Evolutionary conservation across 1,140 invertebrate species (phyloP).

Genomic region (Drosophila funebris): DNA sequence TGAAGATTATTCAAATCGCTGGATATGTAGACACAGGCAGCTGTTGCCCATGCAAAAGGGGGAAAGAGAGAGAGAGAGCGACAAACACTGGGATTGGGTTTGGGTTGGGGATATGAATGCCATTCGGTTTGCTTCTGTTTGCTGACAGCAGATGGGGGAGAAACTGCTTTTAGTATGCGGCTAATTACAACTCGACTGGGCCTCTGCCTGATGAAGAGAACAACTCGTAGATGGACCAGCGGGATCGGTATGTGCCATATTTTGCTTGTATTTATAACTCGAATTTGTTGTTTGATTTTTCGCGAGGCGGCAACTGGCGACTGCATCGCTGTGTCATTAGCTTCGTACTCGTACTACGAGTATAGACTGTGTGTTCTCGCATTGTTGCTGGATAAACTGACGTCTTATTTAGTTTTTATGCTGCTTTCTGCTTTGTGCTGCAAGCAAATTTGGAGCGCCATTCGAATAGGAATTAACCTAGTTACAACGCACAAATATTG

Average conservation of each 20-base stretch:
- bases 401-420: constrained; percentile 38
- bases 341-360: background rate
- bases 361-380: background rate
- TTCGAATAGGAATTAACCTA: constrained; percentile 32
- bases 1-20: constrained; percentile 68
- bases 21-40: constrained; percentile 8
- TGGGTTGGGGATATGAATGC: background rate
- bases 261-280: constrained; percentile 44
- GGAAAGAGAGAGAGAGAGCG: background rate
- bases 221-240: background rate
- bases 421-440: background rate
- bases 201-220: background rate
- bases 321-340: constrained; percentile 2
- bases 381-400: constrained; percentile 18
- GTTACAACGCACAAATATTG: background rate
- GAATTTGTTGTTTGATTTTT: constrained; percentile 29
- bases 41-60: constrained; percentile 20
- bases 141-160: background rate
- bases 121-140: constrained; percentile 12
- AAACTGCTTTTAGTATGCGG: constrained; percentile 6
- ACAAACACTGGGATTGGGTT: background rate
- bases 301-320: background rate
- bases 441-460: constrained; percentile 15
- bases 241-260: constrained; percentile 32
- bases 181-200: constrained; percentile 29